Percentiles rank a stretch among this genome's conserved stretches.
These are phyloP conservation scores for Danio choprae DNA, from an alignment of 2,797 vertebrate species.

Conservation along the genomic window DNA sequence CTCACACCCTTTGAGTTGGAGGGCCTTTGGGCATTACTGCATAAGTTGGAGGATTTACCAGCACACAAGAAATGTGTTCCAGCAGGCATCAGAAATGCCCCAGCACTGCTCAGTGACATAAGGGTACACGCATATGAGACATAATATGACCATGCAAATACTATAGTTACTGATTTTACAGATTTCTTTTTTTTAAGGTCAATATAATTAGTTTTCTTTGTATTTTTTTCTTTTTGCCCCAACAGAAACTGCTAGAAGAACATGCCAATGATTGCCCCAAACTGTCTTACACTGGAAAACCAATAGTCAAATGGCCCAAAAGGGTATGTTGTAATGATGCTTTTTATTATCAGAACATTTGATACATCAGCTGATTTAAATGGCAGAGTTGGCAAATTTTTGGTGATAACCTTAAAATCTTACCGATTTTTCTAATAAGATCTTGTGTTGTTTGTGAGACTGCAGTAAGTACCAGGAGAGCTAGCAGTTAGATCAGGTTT, in stretches of 20 bases:
- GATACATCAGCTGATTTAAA: too few species aligned
- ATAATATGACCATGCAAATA: not conserved
- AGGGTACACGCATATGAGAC: constrained; percentile 78
- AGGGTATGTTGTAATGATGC: constrained; percentile 74
- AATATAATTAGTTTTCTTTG: not conserved
- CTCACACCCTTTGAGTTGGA: constrained; percentile 94
- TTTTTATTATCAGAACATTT: not conserved
- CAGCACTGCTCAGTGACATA: constrained; percentile 88
- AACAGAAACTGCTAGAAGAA: constrained; percentile 85
- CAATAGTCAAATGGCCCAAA: constrained; percentile 95
- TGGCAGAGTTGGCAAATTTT: too few species aligned
- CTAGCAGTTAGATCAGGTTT: too few species aligned
- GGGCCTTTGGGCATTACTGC: constrained; percentile 91
- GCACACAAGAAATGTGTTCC: constrained; percentile 95
- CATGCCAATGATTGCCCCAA: constrained; percentile 85
- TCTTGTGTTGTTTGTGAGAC: too few species aligned
- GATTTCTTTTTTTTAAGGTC: not conserved
- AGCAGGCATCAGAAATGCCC: constrained; percentile 86
- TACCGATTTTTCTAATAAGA: too few species aligned
- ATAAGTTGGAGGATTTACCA: constrained; percentile 92
- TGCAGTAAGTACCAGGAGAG: too few species aligned
- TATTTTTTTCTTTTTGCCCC: not conserved
- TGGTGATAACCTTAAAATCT: too few species aligned
- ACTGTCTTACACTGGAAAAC: constrained; percentile 91
- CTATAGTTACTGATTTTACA: not conserved